Evolutionary conservation across 2,888 invertebrate genomes (phyloP), one percentile per base, ranked within the genome.

Genomic region (Acleris laterana): DNA sequence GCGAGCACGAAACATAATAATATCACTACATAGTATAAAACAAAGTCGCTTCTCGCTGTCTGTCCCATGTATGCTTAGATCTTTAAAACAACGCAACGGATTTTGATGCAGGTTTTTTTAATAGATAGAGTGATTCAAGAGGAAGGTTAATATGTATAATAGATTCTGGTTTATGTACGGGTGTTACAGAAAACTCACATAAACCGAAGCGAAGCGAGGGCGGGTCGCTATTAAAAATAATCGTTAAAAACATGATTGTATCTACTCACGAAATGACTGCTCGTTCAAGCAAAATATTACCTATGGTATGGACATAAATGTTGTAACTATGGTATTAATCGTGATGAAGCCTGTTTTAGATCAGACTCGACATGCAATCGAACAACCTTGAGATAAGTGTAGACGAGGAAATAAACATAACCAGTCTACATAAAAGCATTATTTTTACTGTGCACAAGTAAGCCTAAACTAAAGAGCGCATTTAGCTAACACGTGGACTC

Each of bases 341-440:
- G 52, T 66, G 66, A 66, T 66, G 57, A 66, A 62, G 50, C 62
- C 61, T 51, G 57, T 57, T 62, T 66, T 22, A 51, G 48, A 44
- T 44, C 44, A 17, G 17, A 52, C 58, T 49, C 32, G 49, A 42
- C 42, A 60, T 17, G 48, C 59, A 32, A 59, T 32, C 25, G 38
- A 61, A 61, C 62, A 66, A 57, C 66, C 56, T 62, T 66, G 60
- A 17, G 57, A 25, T 46, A 13, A 16, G 53, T 60, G 19, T 13
- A 52, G 51, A 25, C 62, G 52, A 38, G 51, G 57, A 66, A 66
- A 19, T 61, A 66, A 51, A 62, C 22, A 57, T 44, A 44, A 66
- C 57, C 48, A 50, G 66, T 62, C 9, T 57, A 22, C 19, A 22
- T 53, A 48, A 22, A 5, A 46, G n/a, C 9, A 57, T 44, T n/a